Conservation (phyloP, 2,888 invertebrate species). For the Cryptus viduatorius region DNA sequence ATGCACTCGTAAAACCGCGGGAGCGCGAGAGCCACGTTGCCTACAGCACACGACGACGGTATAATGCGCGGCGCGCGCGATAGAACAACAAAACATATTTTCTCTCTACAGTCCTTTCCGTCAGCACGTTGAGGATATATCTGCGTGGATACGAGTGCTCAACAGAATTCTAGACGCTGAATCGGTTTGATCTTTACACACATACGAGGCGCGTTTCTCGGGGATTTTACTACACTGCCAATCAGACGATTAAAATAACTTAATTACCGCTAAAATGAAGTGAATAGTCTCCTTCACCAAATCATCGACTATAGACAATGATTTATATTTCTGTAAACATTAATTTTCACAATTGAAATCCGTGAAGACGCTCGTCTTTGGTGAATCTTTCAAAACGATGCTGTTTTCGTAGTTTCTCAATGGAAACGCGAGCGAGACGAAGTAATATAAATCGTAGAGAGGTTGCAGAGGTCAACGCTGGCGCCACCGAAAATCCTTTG, state of each 20-base stretch:
- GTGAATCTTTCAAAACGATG: neutral
- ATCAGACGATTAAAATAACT: too few species aligned
- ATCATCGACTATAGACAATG: neutral
- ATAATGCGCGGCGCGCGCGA: conserved; percentile 22
- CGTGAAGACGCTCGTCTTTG: neutral
- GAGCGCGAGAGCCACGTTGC: conserved; percentile 23
- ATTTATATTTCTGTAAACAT: neutral
- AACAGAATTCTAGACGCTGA: conserved; percentile 11
- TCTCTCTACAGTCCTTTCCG: conserved; percentile 36
- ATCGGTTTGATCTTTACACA: conserved; percentile 8
- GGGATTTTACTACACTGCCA: too few species aligned
- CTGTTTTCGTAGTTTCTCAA: conserved; percentile 31
- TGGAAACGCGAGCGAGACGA: conserved; percentile 53
- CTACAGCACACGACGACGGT: conserved; percentile 28
- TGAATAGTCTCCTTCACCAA: neutral
- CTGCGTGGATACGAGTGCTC: conserved; percentile 10
- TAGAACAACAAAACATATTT: conserved; percentile 43
- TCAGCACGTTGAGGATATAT: conserved; percentile 38
- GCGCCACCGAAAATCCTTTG: conserved; percentile 62
- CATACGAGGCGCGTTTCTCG: too few species aligned
- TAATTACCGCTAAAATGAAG: too few species aligned
- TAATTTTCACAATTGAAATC: neutral
- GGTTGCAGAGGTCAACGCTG: conserved; percentile 10
- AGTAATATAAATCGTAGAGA: conserved; percentile 52
- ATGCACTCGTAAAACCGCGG: conserved; percentile 63